A percentile compares a stretch with the other conserved stretches of the same genome.
Conservation (phyloP, 1,140 invertebrate species). For the Amyelois transitella region DNA sequence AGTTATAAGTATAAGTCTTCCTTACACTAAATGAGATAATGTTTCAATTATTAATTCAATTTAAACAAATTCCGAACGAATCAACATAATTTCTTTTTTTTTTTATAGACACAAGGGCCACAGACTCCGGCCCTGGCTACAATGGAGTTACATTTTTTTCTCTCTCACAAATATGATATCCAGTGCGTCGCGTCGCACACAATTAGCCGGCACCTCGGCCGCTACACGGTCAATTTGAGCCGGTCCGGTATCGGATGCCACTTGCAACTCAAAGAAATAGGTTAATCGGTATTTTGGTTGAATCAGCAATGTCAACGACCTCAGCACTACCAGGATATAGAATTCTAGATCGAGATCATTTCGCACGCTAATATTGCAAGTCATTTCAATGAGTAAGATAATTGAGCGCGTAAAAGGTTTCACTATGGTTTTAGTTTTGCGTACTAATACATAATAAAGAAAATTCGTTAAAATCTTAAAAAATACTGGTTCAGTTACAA, state of each 20-base stretch:
- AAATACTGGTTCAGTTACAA: too few relatives aligned
- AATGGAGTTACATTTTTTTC: conserved; percentile 21
- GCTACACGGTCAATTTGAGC: conserved; percentile 27
- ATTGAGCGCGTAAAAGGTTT: conserved; percentile 13
- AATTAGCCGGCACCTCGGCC: conserved; percentile 23
- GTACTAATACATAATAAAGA: too few relatives aligned
- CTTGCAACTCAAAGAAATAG: conserved; percentile 10
- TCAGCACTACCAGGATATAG: conserved; percentile 40
- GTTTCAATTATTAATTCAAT: too few relatives aligned
- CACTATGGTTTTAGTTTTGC: conserved; percentile 2
- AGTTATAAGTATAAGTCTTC: too few relatives aligned
- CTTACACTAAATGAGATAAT: too few relatives aligned
- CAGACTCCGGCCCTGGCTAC: neutral
- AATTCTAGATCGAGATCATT: conserved; percentile 32
- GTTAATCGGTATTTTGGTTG: conserved; percentile 32
- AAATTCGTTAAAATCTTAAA: too few relatives aligned
- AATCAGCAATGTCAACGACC: conserved; percentile 28
- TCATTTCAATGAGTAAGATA: conserved; percentile 42
- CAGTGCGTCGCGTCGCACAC: conserved; percentile 21
- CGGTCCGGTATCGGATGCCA: conserved; percentile 22
- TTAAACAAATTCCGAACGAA: too few relatives aligned
- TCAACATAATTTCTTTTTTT: too few relatives aligned
- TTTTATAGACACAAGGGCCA: too few relatives aligned
- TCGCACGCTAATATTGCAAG: conserved; percentile 39
- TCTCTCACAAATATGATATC: conserved; percentile 24